Conservation (phyloP, 2,113 vertebrate genomes). For the Eupsittula cactorum region DNA sequence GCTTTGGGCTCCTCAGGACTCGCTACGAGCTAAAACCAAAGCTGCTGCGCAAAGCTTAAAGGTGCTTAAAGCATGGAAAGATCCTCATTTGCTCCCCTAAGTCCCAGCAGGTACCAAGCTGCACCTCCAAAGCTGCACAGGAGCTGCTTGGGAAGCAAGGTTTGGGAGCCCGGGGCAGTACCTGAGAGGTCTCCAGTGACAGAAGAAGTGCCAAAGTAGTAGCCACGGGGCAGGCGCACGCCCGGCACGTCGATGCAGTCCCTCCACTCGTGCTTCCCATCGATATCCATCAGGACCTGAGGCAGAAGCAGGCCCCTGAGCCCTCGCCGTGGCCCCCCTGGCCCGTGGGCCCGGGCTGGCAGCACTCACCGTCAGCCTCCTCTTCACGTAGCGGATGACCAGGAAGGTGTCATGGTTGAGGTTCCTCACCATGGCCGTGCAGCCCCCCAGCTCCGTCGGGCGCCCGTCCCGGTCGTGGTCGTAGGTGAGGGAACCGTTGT, state of each 20-base stretch:
- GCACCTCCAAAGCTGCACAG: background rate
- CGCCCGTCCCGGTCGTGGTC: constrained; percentile 92
- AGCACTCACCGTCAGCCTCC: constrained; percentile 88
- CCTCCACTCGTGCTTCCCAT: constrained; percentile 93
- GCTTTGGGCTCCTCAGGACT: background rate
- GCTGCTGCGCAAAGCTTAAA: accelerated
- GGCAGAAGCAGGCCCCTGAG: background rate
- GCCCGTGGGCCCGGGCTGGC: accelerated
- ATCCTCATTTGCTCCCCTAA: accelerated
- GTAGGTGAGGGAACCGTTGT: constrained; percentile 90
- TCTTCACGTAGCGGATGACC: constrained; percentile 92
- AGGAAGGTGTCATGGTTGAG: constrained; percentile 95
- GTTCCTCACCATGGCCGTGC: constrained; percentile 92
- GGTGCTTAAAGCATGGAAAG: background rate
- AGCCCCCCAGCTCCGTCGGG: constrained; percentile 90
- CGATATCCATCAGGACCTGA: constrained; percentile 93
- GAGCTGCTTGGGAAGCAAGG: too few species aligned
- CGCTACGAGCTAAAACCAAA: too few species aligned
- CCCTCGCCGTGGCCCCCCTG: accelerated
- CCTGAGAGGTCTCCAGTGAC: constrained; percentile 95
- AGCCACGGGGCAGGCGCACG: constrained; percentile 86
- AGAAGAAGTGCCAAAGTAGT: constrained; percentile 91
- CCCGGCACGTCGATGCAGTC: constrained; percentile 94
- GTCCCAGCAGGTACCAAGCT: background rate
- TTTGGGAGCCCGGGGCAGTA: background rate